Base-by-base conservation (phyloP, 2,113 vertebrate genomes). In the Sitta europaea region DNA sequence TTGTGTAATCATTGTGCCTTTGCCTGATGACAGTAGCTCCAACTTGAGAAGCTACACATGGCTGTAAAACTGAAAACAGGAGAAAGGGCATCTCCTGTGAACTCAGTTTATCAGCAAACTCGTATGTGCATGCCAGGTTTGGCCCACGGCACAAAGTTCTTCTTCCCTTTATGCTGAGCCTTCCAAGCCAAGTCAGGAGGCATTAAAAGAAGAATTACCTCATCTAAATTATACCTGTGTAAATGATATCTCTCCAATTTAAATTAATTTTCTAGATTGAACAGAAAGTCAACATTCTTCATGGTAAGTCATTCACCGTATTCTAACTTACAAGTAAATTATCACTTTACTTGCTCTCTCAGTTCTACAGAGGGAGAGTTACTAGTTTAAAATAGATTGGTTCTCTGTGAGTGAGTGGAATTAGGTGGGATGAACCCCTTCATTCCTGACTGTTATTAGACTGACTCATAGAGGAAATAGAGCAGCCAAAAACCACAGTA, bases 71-170 rank as follows among this genome's bases (percentile, higher is more conserved):
- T 79, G 33, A 67, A 75, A 92, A 68, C 23, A 71, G 33, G 17
- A 92, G 35, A 43, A 54, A 78, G 14, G 19, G 53, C 2, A 50
- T 27, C 25, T 77, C 40, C 72, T 18, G 4, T 21, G 42, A 71
- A 45, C 8, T 58, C 53, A 78, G 42, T 11, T 48, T 66, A 62
- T 54, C 75, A 91, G 71, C 66, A 86, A 58, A 86, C 33, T 55
- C 1, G 0, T 24, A 16, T 6, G 3, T 50, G 35, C 42, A 18
- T 23, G 29, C 51, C 42, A 43, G 22, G 4, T 53, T 77, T 90
- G 35, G 75, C 27, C 23, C 5, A 5, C 1, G 4, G 75, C 23
- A 75, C 35, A 20, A 77, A 78, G 23, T 50, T 78, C 51, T 78
- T n/a, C 51, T 70, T 77, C 51, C 13, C 8, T 82, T 67, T 67